A percentile compares a stretch with the other conserved stretches of the same genome.
These are phyloP conservation scores for Dreissena rostriformis DNA, from an alignment of 1,140 invertebrate species.

Conservation along the genomic window DNA sequence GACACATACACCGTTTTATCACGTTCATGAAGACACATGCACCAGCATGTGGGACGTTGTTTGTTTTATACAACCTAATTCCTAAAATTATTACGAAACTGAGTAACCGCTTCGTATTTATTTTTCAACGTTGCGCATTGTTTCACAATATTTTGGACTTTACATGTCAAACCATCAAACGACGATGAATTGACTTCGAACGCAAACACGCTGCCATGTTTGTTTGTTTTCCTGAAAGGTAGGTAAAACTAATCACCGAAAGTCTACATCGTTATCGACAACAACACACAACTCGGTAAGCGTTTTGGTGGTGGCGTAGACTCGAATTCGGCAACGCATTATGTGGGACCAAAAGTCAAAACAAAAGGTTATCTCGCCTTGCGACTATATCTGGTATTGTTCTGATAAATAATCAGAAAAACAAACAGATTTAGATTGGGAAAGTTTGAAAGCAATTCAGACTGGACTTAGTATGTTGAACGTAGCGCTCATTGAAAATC, in stretches of 20 bases:
- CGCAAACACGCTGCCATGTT: too few relatives aligned
- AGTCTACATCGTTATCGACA: slow-evolving; percentile 7
- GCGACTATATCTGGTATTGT: slow-evolving; percentile 40
- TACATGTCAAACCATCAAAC: too few relatives aligned
- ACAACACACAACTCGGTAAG: slow-evolving; percentile 20
- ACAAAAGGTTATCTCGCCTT: slow-evolving; percentile 34
- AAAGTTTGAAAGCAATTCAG: slow-evolving; percentile 43
- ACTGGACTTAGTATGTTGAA: slow-evolving; percentile 32
- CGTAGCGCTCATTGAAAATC: slow-evolving; percentile 38
- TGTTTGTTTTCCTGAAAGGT: too few relatives aligned
- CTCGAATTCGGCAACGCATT: background rate
- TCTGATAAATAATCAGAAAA: slow-evolving; percentile 50
- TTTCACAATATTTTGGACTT: too few relatives aligned
- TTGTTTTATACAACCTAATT: too few relatives aligned
- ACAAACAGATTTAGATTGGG: slow-evolving; percentile 57
- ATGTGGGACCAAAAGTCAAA: background rate
- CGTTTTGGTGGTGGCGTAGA: background rate
- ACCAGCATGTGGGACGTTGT: too few relatives aligned
- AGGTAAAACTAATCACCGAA: slow-evolving; percentile 25
- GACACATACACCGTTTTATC: too few relatives aligned
- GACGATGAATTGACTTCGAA: too few relatives aligned
- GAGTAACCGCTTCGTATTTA: too few relatives aligned
- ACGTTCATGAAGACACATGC: too few relatives aligned
- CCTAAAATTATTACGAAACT: too few relatives aligned
- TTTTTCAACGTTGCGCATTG: too few relatives aligned